A percentile compares a stretch with the other conserved stretches of the same genome.
These are phyloP conservation scores for Chelon labrosus DNA, from an alignment of 2,797 vertebrate species.

Conservation along the genomic window DNA sequence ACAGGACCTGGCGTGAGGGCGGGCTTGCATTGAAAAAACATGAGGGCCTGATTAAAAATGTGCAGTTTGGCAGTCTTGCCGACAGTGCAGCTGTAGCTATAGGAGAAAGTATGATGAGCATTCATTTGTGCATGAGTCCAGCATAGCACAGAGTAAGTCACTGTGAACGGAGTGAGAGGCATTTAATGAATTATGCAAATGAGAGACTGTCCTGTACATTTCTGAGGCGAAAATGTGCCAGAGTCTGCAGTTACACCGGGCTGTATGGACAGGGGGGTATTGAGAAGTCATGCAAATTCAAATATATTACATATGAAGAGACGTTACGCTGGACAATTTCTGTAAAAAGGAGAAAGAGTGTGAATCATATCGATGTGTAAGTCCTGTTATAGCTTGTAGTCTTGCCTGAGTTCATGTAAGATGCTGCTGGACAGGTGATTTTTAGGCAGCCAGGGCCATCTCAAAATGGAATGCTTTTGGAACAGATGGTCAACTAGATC, in stretches of 20 bases:
- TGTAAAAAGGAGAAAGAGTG: no score
- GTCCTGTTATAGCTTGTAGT: slow-evolving; percentile 10
- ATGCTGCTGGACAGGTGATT: slow-evolving; percentile 13
- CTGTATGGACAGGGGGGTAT: not conserved
- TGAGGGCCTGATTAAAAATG: slow-evolving; percentile 51
- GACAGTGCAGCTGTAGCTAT: slow-evolving; percentile 51
- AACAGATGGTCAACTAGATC: slow-evolving; percentile 65
- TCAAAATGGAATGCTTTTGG: slow-evolving; percentile 32
- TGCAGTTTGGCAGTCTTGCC: slow-evolving; percentile 40
- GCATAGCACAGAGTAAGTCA: slow-evolving; percentile 35
- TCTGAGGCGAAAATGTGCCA: slow-evolving; percentile 5
- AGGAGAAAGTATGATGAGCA: slow-evolving; percentile 48
- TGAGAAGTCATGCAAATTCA: slow-evolving; percentile 26
- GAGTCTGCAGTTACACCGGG: slow-evolving; percentile 4
- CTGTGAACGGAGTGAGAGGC: slow-evolving; percentile 30
- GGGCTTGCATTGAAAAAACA: slow-evolving; percentile 14
- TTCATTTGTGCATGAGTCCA: slow-evolving; percentile 50
- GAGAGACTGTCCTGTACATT: slow-evolving; percentile 5
- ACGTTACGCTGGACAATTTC: not conserved
- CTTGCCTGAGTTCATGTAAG: not conserved
- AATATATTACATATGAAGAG: slow-evolving; percentile 27
- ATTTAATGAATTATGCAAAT: slow-evolving; percentile 44
- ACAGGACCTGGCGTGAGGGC: not conserved
- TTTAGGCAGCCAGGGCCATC: not conserved
- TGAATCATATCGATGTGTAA: not conserved